Evolutionary conservation across 2,888 invertebrate species (phyloP).

Genomic region (Ophion ventricosus): DNA sequence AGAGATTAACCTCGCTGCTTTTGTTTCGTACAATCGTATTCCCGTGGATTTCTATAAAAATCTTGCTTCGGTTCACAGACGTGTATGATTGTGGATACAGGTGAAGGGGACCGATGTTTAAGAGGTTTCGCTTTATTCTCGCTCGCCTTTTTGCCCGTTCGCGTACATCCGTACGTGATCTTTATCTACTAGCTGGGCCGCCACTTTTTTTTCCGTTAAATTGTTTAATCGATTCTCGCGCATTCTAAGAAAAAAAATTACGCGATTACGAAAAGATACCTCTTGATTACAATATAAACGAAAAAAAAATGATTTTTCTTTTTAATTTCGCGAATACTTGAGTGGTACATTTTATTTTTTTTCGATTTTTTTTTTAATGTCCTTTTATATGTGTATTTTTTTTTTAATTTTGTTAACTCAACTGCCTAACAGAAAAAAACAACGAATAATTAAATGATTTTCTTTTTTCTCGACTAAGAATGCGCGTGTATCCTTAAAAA

Average conservation of each 20-base stretch:
- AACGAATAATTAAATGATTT: background rate
- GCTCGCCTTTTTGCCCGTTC: background rate
- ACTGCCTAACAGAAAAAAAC: background rate
- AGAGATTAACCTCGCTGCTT: slow-evolving; percentile 24
- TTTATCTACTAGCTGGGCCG: background rate
- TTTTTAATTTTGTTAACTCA: background rate
- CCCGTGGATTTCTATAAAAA: slow-evolving; percentile 1
- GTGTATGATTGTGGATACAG: background rate
- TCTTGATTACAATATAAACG: background rate
- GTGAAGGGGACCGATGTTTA: background rate
- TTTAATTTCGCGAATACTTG: background rate
- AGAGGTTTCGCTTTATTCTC: background rate
- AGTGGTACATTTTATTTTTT: background rate
- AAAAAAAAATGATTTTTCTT: background rate
- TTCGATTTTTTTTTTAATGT: background rate
- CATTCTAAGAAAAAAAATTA: background rate
- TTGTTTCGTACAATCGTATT: slow-evolving; percentile 5
- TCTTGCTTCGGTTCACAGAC: background rate
- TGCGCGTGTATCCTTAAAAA: background rate
- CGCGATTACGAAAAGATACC: background rate
- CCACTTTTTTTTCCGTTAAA: background rate
- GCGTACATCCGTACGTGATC: background rate
- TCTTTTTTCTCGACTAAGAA: background rate
- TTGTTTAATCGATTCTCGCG: background rate
- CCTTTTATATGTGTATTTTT: background rate